Conservation (phyloP, 2,888 invertebrate species). For the Mechanitis messenoides region DNA sequence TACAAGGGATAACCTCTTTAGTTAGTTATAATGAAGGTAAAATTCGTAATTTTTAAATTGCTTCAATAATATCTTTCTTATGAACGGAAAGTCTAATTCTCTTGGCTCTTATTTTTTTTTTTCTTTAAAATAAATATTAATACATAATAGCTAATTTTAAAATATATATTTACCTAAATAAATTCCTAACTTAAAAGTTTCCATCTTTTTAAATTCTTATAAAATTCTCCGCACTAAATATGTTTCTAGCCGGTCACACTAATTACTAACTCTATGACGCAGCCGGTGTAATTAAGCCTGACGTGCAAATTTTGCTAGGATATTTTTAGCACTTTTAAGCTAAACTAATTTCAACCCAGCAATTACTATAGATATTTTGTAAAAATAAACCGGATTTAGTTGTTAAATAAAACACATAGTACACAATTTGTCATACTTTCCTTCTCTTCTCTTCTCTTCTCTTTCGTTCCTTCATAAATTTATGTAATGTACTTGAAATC, state of each 20-base stretch:
- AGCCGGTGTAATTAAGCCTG: conserved; percentile 9
- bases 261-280: conserved; percentile 11
- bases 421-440: no score
- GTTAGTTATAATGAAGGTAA: conserved; percentile 1
- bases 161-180: no score
- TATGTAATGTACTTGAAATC: no score
- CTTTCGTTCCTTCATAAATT: no score
- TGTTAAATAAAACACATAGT: no score
- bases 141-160: no score
- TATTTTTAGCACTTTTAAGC: conserved; percentile 8
- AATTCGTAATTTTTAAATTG: no score
- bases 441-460: no score
- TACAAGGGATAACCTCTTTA: conserved; percentile 10
- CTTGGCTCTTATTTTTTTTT: no score
- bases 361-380: conserved; percentile 1
- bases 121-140: no score
- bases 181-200: not conserved
- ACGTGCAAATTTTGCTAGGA: conserved; percentile 12
- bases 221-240: not conserved
- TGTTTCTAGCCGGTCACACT: not conserved
- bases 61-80: no score
- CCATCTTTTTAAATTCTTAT: not conserved
- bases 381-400: not conserved
- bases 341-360: not conserved
- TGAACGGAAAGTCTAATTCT: no score